Evolutionary conservation across 2,888 invertebrate species (phyloP).

Genomic region (Pollenia labialis): DNA sequence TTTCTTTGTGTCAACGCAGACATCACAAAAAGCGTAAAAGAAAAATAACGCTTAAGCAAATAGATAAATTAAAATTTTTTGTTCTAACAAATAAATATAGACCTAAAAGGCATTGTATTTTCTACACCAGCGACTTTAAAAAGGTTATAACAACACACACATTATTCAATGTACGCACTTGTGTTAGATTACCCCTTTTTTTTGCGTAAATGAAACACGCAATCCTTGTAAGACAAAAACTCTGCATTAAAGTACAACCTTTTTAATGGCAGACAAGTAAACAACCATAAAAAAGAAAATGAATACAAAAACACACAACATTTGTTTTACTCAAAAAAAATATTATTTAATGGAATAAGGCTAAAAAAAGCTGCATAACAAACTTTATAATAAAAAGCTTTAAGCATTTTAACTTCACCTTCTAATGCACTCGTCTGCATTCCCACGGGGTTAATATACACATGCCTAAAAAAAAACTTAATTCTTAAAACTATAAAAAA

Average conservation of each 20-base stretch:
- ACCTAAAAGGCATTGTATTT: constrained; percentile 2
- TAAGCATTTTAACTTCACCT: too few relatives aligned
- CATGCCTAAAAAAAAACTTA: too few relatives aligned
- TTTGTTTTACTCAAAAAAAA: background rate
- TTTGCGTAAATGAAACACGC: constrained; percentile 1
- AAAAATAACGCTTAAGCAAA: constrained; percentile 54
- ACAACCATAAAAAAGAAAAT: background rate
- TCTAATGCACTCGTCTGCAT: too few relatives aligned
- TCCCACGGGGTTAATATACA: too few relatives aligned
- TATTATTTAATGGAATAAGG: too few relatives aligned
- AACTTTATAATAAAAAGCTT: too few relatives aligned
- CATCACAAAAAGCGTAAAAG: constrained; percentile 1
- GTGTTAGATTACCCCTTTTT: background rate
- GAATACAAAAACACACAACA: constrained; percentile 3
- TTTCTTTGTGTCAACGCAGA: constrained; percentile 20
- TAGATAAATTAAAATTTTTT: constrained; percentile 49
- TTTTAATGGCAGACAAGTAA: constrained; percentile 7
- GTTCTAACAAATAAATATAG: constrained; percentile 22
- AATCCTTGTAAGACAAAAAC: background rate
- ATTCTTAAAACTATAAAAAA: too few relatives aligned
- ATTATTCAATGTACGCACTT: constrained; percentile 12
- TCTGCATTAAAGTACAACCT: background rate
- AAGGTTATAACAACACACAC: constrained; percentile 27
- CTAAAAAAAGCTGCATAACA: too few relatives aligned
- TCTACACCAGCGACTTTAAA: constrained; percentile 20